A percentile compares a stretch with the other conserved stretches of the same genome.
Evolutionary conservation across 1,140 invertebrate genomes (phyloP).

Genomic region (Spodoptera litura): DNA sequence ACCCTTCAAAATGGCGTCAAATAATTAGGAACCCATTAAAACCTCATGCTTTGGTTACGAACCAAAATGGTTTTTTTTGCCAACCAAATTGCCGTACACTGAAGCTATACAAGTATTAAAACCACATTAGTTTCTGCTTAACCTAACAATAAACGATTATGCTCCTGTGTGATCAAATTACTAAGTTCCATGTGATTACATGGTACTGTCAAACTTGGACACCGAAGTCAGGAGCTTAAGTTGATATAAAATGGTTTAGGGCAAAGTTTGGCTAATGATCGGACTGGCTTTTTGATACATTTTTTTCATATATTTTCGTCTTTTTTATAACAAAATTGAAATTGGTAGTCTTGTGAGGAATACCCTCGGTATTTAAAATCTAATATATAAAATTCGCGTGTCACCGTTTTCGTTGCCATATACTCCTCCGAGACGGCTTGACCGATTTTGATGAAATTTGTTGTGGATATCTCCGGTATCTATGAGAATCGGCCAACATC

Average conservation of each 20-base stretch:
- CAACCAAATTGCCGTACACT: conserved; percentile 71
- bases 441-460: no score
- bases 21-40: conserved; percentile 77
- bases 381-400: no score
- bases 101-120: conserved; percentile 73
- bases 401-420: no score
- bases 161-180: conserved; percentile 57
- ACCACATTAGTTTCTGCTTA: conserved; percentile 71
- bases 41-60: conserved; percentile 68
- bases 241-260: conserved; percentile 6
- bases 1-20: conserved; percentile 52
- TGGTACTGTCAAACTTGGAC: not conserved
- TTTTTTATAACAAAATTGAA: no score
- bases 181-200: conserved; percentile 34
- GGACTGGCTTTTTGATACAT: no score
- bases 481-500: no score
- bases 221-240: not conserved
- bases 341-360: no score
- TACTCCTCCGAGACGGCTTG: no score
- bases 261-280: no score
- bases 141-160: conserved; percentile 67
- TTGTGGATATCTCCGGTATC: no score
- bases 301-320: no score
- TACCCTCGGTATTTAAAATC: no score
- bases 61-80: conserved; percentile 74